phyloP scores from a whole-genome alignment of 1,140 invertebrate genomes.

The Laupala kohalensis region DNA sequence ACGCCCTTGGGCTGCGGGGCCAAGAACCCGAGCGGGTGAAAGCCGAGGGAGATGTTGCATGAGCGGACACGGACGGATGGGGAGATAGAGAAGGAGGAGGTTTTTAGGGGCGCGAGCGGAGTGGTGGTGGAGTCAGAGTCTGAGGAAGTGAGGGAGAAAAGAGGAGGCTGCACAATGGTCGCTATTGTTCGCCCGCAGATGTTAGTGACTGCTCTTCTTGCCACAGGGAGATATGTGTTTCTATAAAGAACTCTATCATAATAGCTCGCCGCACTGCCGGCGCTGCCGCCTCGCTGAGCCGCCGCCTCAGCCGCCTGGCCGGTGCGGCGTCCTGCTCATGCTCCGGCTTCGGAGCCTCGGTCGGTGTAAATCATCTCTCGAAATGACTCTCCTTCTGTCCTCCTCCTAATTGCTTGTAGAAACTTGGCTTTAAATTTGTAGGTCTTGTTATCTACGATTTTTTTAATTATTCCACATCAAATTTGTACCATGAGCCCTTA shows the following conservation, averaged over 20 bases:
- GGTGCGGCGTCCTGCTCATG: too few species aligned
- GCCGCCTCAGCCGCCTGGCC: neutral
- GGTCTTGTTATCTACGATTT: too few species aligned
- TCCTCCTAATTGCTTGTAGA: too few species aligned
- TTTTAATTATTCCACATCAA: too few species aligned
- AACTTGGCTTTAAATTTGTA: too few species aligned
- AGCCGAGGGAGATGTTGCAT: neutral
- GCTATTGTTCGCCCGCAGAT: constrained; percentile 7
- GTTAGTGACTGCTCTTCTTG: constrained; percentile 1
- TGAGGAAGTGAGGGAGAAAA: neutral
- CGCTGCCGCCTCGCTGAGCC: neutral
- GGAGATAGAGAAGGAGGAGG: neutral
- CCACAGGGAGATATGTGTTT: neutral
- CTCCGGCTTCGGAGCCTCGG: too few species aligned
- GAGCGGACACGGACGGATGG: neutral
- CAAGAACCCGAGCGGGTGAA: neutral
- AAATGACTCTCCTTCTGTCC: too few species aligned
- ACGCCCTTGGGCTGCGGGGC: neutral
- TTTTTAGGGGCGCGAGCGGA: neutral
- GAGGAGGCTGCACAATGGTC: constrained; percentile 1
- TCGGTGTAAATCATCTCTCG: too few species aligned
- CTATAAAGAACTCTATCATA: neutral
- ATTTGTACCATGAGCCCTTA: too few species aligned
- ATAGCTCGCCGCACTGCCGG: neutral
- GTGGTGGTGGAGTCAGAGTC: too few species aligned